phyloP scores from a whole-genome alignment of 1,140 invertebrate genomes.

The Anthonomus grandis region DNA sequence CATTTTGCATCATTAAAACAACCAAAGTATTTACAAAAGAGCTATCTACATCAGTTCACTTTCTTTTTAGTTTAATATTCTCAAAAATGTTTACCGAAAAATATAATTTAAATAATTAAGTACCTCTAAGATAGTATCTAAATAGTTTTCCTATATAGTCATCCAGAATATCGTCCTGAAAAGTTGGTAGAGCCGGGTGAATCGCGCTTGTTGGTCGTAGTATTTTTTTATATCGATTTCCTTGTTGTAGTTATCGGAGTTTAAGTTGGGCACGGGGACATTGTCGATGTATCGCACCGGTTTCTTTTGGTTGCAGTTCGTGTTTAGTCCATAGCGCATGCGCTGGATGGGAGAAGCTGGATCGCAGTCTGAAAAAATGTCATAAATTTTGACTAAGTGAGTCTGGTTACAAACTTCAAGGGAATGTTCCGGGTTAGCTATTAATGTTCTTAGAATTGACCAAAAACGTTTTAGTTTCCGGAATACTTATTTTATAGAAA shows the following conservation, averaged over 20 bases:
- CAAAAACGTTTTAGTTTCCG: no score
- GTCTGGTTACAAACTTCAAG: no score
- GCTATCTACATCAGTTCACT: no score
- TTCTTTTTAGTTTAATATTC: no score
- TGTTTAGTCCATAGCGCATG: slow-evolving; percentile 44
- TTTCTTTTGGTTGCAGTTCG: slow-evolving; percentile 57
- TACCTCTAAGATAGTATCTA: background rate
- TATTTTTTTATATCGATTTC: slow-evolving; percentile 12
- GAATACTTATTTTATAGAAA: no score
- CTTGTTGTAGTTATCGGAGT: background rate
- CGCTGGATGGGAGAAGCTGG: slow-evolving; percentile 9
- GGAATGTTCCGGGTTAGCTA: no score
- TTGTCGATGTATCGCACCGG: slow-evolving; percentile 56
- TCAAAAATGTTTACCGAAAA: background rate
- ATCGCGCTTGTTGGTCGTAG: slow-evolving; percentile 18
- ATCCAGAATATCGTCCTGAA: slow-evolving; percentile 36
- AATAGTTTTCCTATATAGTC: slow-evolving; percentile 18
- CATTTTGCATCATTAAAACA: background rate
- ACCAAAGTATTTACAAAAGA: no score
- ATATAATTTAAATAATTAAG: background rate
- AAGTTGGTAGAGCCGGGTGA: slow-evolving; percentile 29
- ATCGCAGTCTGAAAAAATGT: slow-evolving; percentile 28
- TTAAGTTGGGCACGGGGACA: slow-evolving; percentile 12
- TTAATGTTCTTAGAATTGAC: no score
- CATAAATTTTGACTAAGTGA: no score